A percentile compares a stretch with the other conserved stretches of the same genome.
phyloP scores from a whole-genome alignment of 2,113 vertebrate genomes.

The Zosterops borbonicus region DNA sequence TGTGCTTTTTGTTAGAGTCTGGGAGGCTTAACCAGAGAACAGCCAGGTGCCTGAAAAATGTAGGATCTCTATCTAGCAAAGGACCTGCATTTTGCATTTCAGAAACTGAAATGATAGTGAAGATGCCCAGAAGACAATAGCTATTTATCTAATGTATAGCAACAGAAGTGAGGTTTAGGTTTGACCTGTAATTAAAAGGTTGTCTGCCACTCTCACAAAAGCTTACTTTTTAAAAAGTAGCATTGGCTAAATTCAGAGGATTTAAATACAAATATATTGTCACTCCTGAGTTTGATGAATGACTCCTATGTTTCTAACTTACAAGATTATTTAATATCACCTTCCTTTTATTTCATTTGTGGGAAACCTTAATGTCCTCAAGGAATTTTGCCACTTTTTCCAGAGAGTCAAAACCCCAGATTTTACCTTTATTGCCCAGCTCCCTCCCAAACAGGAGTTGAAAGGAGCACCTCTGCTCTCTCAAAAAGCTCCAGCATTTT shows the following conservation, averaged over 20 bases:
- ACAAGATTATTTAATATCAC: not conserved
- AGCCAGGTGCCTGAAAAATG: not conserved
- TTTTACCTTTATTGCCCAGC: not conserved
- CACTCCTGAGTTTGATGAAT: not conserved
- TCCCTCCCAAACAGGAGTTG: not conserved
- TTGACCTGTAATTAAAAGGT: not conserved
- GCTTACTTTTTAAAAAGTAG: not conserved
- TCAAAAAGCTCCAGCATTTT: not conserved
- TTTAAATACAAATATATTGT: not conserved
- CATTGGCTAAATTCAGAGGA: not conserved
- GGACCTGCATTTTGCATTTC: not conserved
- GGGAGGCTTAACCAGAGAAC: not conserved
- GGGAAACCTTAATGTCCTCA: not conserved
- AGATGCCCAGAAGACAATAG: not conserved
- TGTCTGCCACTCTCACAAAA: not conserved
- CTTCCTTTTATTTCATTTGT: not conserved
- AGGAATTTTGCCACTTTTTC: not conserved
- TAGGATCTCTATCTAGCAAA: not conserved
- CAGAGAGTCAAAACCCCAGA: not conserved
- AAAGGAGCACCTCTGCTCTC: not conserved
- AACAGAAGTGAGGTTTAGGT: not conserved
- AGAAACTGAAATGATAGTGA: not conserved
- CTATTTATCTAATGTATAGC: not conserved
- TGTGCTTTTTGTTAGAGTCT: fast-evolving
- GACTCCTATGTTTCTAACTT: not conserved